These are phyloP conservation scores for Numenius phaeopus DNA, from an alignment of 2,797 vertebrate genomes.

Conservation along the genomic window DNA sequence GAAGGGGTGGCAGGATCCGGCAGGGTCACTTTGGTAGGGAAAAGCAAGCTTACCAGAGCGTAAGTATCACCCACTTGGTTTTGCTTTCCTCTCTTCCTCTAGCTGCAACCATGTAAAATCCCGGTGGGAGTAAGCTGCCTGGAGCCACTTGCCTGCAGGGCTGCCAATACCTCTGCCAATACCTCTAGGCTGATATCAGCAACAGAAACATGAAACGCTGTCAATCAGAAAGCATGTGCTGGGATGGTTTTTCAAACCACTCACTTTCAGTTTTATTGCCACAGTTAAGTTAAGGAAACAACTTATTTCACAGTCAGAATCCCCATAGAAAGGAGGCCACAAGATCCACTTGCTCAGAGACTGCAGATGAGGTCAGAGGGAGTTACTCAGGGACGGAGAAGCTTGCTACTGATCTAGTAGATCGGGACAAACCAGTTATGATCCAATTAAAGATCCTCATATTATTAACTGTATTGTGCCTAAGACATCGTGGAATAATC, in stretches of 20 bases:
- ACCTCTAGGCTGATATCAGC: not conserved
- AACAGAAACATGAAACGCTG: not conserved
- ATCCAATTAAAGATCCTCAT: not conserved
- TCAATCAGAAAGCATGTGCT: not conserved
- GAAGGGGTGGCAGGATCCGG: not conserved
- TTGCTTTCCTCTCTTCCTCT: not conserved
- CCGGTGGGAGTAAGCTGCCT: not conserved
- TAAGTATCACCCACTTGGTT: not conserved
- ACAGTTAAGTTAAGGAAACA: not conserved
- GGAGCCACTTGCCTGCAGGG: not conserved
- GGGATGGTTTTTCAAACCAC: not conserved
- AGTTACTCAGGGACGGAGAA: not conserved
- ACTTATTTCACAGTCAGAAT: not conserved
- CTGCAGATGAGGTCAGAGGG: not conserved
- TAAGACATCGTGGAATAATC: no score
- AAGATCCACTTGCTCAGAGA: not conserved
- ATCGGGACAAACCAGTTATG: slow-evolving; percentile 14
- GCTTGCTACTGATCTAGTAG: not conserved
- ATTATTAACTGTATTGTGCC: not conserved
- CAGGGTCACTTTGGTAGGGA: not conserved
- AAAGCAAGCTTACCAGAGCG: not conserved
- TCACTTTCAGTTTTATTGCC: not conserved
- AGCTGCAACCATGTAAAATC: not conserved
- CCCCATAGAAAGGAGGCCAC: not conserved
- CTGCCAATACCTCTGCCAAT: not conserved